A percentile compares a stretch with the other conserved stretches of the same genome.
These are phyloP conservation scores for Acanthococcus lagerstroemiae DNA, from an alignment of 2,888 invertebrate species.

Conservation along the genomic window DNA sequence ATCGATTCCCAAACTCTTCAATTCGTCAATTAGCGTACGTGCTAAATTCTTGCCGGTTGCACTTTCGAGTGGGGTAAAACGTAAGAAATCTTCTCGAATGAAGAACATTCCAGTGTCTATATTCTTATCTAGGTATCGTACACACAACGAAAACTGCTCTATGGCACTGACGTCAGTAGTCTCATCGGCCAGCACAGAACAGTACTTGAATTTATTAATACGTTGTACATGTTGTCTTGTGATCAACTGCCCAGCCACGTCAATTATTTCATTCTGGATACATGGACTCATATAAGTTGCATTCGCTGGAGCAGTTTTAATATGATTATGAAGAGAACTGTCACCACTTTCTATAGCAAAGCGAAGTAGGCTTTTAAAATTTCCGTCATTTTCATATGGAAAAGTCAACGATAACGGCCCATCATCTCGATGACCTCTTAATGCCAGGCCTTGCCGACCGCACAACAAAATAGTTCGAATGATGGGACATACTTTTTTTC, in stretches of 20 bases:
- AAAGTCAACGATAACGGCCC: no score
- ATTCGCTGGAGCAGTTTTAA: no score
- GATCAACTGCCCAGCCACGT: background rate
- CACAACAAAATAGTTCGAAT: no score
- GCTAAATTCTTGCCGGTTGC: slow-evolving; percentile 6
- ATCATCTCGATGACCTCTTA: no score
- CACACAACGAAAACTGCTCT: background rate
- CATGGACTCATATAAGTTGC: no score
- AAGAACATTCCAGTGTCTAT: background rate
- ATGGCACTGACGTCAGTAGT: background rate
- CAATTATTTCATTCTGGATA: background rate
- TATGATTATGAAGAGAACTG: no score
- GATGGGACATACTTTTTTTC: no score
- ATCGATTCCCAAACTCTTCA: slow-evolving; percentile 1
- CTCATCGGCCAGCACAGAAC: background rate
- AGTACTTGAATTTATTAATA: background rate
- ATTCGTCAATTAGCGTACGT: background rate
- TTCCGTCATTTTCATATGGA: no score
- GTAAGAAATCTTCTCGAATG: slow-evolving; percentile 13
- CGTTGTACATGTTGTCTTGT: background rate
- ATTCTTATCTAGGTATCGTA: background rate
- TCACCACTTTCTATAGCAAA: no score
- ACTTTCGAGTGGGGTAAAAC: slow-evolving; percentile 6
- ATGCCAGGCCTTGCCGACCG: no score
- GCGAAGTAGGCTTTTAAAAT: no score